A percentile compares a stretch with the other conserved stretches of the same genome.
phyloP scores from a whole-genome alignment of 1,140 invertebrate genomes.

The Paralvinella palmiformis region DNA sequence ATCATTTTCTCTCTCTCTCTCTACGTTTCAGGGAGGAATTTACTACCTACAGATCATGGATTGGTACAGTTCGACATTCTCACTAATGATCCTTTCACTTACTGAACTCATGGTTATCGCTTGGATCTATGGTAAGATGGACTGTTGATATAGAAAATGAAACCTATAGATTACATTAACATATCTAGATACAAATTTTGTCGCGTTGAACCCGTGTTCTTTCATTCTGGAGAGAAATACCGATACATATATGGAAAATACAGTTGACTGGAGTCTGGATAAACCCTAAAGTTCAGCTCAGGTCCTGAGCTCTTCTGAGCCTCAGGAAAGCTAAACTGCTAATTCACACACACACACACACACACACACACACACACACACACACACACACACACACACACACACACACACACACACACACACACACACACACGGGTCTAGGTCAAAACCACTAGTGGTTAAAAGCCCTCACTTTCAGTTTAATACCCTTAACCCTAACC shows the following conservation, averaged over 20 bases:
- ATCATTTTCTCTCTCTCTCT: too few species aligned
- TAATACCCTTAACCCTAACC: too few species aligned
- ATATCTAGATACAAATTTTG: background rate
- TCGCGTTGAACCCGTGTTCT: background rate
- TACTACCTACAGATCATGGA: slow-evolving; percentile 51
- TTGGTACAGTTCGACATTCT: slow-evolving; percentile 40
- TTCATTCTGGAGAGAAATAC: background rate
- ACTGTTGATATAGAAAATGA: background rate
- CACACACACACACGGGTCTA: background rate
- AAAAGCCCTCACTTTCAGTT: too few species aligned
- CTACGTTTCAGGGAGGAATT: slow-evolving; percentile 45
- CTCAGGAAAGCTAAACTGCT: background rate
- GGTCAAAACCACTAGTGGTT: background rate
- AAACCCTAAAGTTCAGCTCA: slow-evolving; percentile 1
- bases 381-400: background rate
- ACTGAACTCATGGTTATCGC: slow-evolving; percentile 25
- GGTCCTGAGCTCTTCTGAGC: background rate
- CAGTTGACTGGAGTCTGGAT: background rate
- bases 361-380: background rate
- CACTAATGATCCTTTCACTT: slow-evolving; percentile 27
- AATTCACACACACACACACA: background rate
- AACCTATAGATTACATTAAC: background rate
- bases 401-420: background rate
- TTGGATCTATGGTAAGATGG: slow-evolving; percentile 29
- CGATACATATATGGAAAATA: background rate